A percentile compares a stretch with the other conserved stretches of the same genome.
Evolutionary conservation across 2,113 vertebrate species (phyloP).

Genomic region (Alaudala cheleensis): DNA sequence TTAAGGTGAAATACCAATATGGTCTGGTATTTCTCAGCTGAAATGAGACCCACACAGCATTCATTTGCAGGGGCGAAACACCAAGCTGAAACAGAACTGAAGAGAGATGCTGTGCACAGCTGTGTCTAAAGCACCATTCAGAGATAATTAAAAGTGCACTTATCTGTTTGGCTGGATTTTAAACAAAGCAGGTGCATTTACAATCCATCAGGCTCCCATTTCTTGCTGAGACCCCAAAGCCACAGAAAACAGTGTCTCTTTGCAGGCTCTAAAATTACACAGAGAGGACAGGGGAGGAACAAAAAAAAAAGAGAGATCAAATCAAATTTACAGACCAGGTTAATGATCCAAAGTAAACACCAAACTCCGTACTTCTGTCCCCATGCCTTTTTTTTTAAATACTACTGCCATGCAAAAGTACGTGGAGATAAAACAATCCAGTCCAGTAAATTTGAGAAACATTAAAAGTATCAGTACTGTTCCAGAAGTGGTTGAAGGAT

Average conservation of each 20-base stretch:
- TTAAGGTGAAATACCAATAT: neutral
- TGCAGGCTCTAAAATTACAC: conserved; percentile 24
- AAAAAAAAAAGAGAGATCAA: conserved; percentile 6
- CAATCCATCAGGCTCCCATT: conserved; percentile 28
- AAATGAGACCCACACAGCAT: neutral
- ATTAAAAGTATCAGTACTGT: neutral
- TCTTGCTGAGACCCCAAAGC: conserved; percentile 10
- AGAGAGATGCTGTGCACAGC: neutral
- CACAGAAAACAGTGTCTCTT: neutral
- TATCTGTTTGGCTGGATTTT: conserved; percentile 55
- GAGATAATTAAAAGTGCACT: conserved; percentile 57
- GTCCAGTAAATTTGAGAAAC: neutral
- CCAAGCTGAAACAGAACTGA: neutral
- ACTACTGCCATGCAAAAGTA: neutral
- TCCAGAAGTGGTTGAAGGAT: neutral
- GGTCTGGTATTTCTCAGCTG: neutral
- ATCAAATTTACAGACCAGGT: conserved; percentile 54
- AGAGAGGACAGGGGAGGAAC: neutral
- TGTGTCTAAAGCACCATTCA: neutral
- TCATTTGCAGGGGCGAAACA: neutral
- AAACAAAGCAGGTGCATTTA: conserved; percentile 6
- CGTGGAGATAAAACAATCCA: neutral
- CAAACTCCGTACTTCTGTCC: conserved; percentile 37
- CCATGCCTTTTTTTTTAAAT: neutral
- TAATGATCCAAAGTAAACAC: conserved; percentile 60